Conservation (phyloP, 2,888 invertebrate species). For the Penaeus monodon region DNA sequence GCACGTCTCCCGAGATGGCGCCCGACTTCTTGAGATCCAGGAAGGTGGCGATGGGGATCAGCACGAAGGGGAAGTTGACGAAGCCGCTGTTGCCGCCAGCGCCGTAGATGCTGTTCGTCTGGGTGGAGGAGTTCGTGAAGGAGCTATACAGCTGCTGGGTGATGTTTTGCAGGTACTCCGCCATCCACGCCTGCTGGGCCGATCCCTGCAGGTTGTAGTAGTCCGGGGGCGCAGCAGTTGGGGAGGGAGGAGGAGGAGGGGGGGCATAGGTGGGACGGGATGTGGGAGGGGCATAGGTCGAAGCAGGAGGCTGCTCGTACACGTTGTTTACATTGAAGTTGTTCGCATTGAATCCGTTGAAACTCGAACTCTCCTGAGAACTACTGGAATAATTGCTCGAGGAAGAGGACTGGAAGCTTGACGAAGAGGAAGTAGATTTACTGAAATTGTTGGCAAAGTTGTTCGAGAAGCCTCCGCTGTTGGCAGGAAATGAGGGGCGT, state of each 20-base stretch:
- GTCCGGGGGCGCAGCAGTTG: neutral
- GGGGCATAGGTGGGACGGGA: neutral
- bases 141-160: slow-evolving; percentile 48
- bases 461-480: too few relatives aligned
- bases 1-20: slow-evolving; percentile 54
- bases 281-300: neutral
- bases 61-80: slow-evolving; percentile 63
- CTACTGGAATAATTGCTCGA: too few relatives aligned
- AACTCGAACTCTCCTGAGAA: too few relatives aligned
- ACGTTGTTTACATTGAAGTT: too few relatives aligned
- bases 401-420: too few relatives aligned
- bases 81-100: slow-evolving; percentile 7
- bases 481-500: too few relatives aligned
- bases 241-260: neutral
- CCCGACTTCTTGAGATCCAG: slow-evolving; percentile 58
- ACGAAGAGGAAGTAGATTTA: too few relatives aligned
- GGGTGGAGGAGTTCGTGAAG: slow-evolving; percentile 46
- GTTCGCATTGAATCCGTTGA: too few relatives aligned
- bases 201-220: slow-evolving; percentile 8
- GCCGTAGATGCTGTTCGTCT: neutral
- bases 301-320: slow-evolving; percentile 13
- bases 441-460: too few relatives aligned
- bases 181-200: slow-evolving; percentile 46
- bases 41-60: slow-evolving; percentile 63
- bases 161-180: slow-evolving; percentile 59